Evolutionary conservation across 2,888 invertebrate species (phyloP), one percentile per base, ranked within the genome.

Genomic region (Tromatobia lineatoria): DNA sequence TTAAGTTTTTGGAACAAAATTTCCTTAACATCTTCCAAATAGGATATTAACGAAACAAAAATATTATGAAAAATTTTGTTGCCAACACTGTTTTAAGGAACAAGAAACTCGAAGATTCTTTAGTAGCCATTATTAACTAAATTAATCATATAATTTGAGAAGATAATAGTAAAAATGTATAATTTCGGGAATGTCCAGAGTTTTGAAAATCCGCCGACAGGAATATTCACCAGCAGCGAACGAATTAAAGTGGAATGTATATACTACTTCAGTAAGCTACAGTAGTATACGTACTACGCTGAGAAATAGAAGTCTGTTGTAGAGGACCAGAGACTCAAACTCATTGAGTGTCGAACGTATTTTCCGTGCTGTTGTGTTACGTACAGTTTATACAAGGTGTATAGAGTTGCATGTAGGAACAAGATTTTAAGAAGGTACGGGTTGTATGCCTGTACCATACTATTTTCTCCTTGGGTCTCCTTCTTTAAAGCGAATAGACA

Each of bases 341-440:
- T 82, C 59, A 47, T 82, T 47, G 50, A 52, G 52, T 20, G 38
- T 64, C 64, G 38, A 64, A 47, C 70, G 66, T 66, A 47, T 71
- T 82, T 69, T n/a, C 61, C 42, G 34, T 47, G 25, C 66, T 61
- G 42, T 20, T 66, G 50, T 59, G 50, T 59, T 67, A 77, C 59
- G 47, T 59, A 50, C 25, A 73, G 59, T 78, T 78, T 59, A 20
- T 47, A 59, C 20, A 78, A 73, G 59, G 54, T 71, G 13, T 57
- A 57, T 18, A 15, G 10, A 52, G 23, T 34, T 25, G 42, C 20
- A 50, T 59, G 67, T 50, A 61, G 38, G 45, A 47, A 20, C 18
- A 73, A 77, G 74, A 75, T 75, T 71, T 73, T 52, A 57, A 34
- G 42, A 71, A 57, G 64, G 75, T 42, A 25, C 69, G 57, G 18